Conservation (phyloP, 1,140 invertebrate genomes). For the Drosophila rufa region DNA sequence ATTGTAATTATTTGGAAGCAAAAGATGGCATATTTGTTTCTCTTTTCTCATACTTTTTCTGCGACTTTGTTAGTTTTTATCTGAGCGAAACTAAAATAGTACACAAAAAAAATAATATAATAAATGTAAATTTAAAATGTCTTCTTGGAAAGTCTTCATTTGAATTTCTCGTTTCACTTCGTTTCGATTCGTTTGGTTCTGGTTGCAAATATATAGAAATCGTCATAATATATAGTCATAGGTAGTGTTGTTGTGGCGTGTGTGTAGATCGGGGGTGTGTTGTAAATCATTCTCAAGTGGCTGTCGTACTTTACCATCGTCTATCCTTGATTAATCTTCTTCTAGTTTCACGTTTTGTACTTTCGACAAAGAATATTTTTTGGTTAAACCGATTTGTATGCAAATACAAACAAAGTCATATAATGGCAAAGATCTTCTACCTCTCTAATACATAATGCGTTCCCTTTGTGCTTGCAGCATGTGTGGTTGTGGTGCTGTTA, state of each 20-base stretch:
- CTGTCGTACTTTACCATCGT: slow-evolving; percentile 7
- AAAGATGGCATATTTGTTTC: slow-evolving; percentile 71
- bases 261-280: slow-evolving; percentile 38
- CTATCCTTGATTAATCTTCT: slow-evolving; percentile 1
- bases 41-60: slow-evolving; percentile 23
- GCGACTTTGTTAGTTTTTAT: slow-evolving; percentile 27
- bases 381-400: slow-evolving; percentile 75
- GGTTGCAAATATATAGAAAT: slow-evolving; percentile 30
- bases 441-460: slow-evolving; percentile 56
- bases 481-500: slow-evolving; percentile 29
- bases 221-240: slow-evolving; percentile 29
- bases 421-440: slow-evolving; percentile 62
- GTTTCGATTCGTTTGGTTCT: slow-evolving; percentile 35
- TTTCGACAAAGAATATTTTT: slow-evolving; percentile 75
- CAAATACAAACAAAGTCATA: slow-evolving; percentile 54
- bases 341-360: slow-evolving; percentile 55
- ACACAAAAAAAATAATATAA: slow-evolving; percentile 47
- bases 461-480: slow-evolving; percentile 73
- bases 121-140: slow-evolving; percentile 72
- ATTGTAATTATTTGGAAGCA: slow-evolving; percentile 79
- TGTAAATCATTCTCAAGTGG: slow-evolving; percentile 35
- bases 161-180: slow-evolving; percentile 47
- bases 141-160: slow-evolving; percentile 72
- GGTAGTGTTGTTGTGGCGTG: slow-evolving; percentile 21
- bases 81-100: slow-evolving; percentile 54